These are phyloP conservation scores for Brachyhypopomus occidentalis DNA, from an alignment of 2,113 vertebrate species.

Conservation along the genomic window DNA sequence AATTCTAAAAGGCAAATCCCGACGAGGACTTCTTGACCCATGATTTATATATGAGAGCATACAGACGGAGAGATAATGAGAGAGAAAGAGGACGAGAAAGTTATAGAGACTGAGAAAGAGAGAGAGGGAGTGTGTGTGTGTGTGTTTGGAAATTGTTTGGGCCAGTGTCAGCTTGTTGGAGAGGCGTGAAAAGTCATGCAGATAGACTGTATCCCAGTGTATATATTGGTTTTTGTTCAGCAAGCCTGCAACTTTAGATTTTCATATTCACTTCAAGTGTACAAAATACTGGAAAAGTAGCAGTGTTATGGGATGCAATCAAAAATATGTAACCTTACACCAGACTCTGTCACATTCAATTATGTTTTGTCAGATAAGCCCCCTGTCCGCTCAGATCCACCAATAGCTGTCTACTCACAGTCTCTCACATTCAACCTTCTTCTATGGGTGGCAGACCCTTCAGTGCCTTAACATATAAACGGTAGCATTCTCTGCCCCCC, in stretches of 20 bases:
- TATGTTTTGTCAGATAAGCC: no score
- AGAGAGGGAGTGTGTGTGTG: no score
- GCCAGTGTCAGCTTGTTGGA: conserved; percentile 11
- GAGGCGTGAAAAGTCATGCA: neutral
- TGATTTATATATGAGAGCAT: neutral
- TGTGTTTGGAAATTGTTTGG: neutral
- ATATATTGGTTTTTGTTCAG: neutral
- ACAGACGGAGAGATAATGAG: neutral
- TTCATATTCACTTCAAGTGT: neutral
- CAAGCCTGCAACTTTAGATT: neutral
- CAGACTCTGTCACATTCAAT: neutral
- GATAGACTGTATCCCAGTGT: neutral
- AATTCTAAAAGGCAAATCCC: neutral
- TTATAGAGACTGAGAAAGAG: no score
- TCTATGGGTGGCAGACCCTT: no score
- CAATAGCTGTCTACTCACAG: no score
- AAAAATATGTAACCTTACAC: neutral
- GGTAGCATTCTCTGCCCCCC: no score
- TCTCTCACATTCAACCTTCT: no score
- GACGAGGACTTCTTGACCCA: neutral
- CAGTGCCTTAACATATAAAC: no score
- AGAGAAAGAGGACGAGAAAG: no score
- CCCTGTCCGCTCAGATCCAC: no score
- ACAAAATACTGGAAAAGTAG: neutral
- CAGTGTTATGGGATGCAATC: neutral